These are phyloP conservation scores for Phrynocephalus versicolor DNA, from an alignment of 2,113 vertebrate genomes.

Conservation along the genomic window DNA sequence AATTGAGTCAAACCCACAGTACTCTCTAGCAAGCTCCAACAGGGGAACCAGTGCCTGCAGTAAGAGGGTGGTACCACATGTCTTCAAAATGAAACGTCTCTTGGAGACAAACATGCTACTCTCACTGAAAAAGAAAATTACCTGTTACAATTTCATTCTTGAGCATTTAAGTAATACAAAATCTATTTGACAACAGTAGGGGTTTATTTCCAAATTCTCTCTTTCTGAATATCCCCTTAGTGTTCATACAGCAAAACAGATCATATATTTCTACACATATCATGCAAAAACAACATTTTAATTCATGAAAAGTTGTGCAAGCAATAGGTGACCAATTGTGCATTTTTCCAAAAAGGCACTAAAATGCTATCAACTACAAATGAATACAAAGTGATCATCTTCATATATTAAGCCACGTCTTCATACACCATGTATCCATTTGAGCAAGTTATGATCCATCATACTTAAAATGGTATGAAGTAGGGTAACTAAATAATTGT, in stretches of 20 bases:
- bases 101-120: conserved; percentile 99
- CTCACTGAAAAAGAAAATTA: conserved; percentile 83
- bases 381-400: too few species aligned
- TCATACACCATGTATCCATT: too few species aligned
- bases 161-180: background rate
- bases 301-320: too few species aligned
- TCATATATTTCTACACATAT: too few species aligned
- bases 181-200: background rate
- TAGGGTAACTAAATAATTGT: background rate
- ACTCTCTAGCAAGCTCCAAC: conserved; percentile 97
- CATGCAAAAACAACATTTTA: too few species aligned
- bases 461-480: too few species aligned
- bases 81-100: conserved; percentile 99
- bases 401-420: too few species aligned
- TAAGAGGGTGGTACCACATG: conserved; percentile 99
- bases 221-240: background rate
- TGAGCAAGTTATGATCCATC: too few species aligned
- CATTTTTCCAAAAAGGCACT: too few species aligned
- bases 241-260: background rate
- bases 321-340: too few species aligned
- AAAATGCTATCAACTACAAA: too few species aligned
- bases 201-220: background rate
- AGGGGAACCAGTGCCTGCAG: conserved; percentile 99
- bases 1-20: conserved; percentile 97
- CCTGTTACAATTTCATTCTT: background rate